A percentile compares a stretch with the other conserved stretches of the same genome.
Evolutionary conservation across 2,888 invertebrate species (phyloP).

Genomic region (Aphidoletes aphidimyza): DNA sequence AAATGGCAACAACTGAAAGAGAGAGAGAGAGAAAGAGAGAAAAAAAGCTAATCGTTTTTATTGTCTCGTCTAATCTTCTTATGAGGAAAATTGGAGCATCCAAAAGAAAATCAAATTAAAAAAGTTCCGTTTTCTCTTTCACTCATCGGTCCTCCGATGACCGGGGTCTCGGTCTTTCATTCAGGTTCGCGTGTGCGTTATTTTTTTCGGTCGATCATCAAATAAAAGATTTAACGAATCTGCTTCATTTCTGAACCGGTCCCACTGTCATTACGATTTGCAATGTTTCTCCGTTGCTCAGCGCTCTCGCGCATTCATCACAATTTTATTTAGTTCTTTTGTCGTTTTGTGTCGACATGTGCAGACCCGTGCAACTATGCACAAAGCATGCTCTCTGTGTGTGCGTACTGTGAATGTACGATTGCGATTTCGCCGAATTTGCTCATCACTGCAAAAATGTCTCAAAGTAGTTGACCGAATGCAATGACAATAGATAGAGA

Average conservation of each 20-base stretch:
- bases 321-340: constrained; percentile 52
- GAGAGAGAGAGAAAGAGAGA: no score
- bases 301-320: constrained; percentile 30
- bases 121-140: constrained; percentile 31
- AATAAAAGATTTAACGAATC: constrained; percentile 18
- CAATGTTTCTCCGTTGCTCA: background rate
- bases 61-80: constrained; percentile 56
- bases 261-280: constrained; percentile 41
- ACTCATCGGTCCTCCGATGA: background rate
- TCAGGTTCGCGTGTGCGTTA: background rate
- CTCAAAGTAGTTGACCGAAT: constrained; percentile 45
- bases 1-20: no score
- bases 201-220: constrained; percentile 30
- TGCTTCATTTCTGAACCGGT: background rate
- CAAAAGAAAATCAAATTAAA: constrained; percentile 56
- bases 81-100: constrained; percentile 55
- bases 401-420: background rate
- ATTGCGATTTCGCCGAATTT: constrained; percentile 28
- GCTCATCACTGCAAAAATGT: constrained; percentile 23
- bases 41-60: constrained; percentile 56
- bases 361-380: constrained; percentile 39
- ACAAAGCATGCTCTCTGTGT: background rate
- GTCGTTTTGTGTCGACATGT: constrained; percentile 26
- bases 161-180: background rate
- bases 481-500: constrained; percentile 47